Evolutionary conservation across 2,797 vertebrate species (phyloP).

Genomic region (Mallotus villosus): DNA sequence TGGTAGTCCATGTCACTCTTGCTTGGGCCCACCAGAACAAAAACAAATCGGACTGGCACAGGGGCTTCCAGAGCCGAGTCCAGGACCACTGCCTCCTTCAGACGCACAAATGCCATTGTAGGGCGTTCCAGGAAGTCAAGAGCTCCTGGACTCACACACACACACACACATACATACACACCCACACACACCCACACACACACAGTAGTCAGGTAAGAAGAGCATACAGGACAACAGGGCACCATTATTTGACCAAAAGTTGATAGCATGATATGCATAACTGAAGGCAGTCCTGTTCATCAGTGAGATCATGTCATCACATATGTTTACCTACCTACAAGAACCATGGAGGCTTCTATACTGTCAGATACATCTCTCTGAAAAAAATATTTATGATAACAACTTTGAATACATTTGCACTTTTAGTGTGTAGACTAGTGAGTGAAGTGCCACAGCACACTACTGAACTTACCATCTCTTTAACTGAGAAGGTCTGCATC

Average conservation of each 20-base stretch:
- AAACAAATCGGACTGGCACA: slow-evolving; percentile 82
- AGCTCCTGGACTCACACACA: slow-evolving; percentile 68
- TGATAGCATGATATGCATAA: too few relatives aligned
- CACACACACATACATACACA: too few relatives aligned
- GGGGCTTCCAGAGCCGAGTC: slow-evolving; percentile 71
- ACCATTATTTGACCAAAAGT: background rate
- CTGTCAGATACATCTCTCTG: slow-evolving; percentile 68
- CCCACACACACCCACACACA: too few relatives aligned
- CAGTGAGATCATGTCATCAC: background rate
- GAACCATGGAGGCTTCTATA: slow-evolving; percentile 84
- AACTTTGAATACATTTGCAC: background rate
- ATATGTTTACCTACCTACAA: slow-evolving; percentile 81
- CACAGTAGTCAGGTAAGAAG: background rate
- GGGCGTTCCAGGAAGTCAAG: slow-evolving; percentile 81
- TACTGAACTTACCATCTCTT: slow-evolving; percentile 59
- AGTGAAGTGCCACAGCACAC: background rate
- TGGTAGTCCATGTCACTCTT: slow-evolving; percentile 74
- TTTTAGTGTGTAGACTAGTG: background rate
- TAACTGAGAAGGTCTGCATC: slow-evolving; percentile 70
- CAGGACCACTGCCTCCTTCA: slow-evolving; percentile 75
- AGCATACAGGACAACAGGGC: too few relatives aligned
- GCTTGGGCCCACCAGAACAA: slow-evolving; percentile 84
- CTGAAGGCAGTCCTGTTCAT: background rate
- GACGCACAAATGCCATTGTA: slow-evolving; percentile 81
- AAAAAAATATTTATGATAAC: slow-evolving; percentile 10